A percentile compares a stretch with the other conserved stretches of the same genome.
Conservation (phyloP, 2,113 vertebrate species). For the Anser brachyrhynchus region DNA sequence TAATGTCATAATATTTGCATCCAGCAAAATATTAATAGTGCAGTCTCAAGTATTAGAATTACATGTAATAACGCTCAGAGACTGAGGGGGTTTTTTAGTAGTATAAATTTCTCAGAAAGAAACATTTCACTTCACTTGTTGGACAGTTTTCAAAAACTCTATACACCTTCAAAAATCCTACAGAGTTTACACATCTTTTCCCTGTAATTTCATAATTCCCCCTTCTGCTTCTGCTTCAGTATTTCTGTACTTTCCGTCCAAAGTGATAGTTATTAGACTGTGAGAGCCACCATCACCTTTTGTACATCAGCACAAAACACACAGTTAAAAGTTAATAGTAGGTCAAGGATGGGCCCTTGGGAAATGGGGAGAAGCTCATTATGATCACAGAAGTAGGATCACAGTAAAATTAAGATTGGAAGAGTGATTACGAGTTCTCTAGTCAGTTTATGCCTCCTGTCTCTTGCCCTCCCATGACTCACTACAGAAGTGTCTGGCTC, state of each 20-base stretch:
- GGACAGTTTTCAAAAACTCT: background rate
- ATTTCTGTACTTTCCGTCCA: background rate
- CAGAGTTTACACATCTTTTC: background rate
- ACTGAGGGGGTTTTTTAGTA: background rate
- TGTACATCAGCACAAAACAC: background rate
- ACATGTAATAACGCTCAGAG: background rate
- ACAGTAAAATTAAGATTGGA: background rate
- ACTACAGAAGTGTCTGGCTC: background rate
- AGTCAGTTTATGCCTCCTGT: background rate
- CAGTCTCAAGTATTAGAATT: background rate
- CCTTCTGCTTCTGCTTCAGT: fast-evolving
- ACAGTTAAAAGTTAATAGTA: background rate
- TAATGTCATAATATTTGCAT: background rate
- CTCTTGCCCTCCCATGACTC: background rate
- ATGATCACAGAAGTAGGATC: background rate
- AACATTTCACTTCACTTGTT: background rate
- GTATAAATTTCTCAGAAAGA: background rate
- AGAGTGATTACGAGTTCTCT: background rate
- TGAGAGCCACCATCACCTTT: background rate
- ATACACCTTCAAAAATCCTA: background rate
- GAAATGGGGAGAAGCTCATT: background rate
- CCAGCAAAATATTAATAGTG: background rate
- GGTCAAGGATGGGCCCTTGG: background rate
- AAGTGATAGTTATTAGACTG: background rate
- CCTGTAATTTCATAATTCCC: background rate